Conservation (phyloP, 2,797 vertebrate species). For the Mormyrus proboscirostris region DNA sequence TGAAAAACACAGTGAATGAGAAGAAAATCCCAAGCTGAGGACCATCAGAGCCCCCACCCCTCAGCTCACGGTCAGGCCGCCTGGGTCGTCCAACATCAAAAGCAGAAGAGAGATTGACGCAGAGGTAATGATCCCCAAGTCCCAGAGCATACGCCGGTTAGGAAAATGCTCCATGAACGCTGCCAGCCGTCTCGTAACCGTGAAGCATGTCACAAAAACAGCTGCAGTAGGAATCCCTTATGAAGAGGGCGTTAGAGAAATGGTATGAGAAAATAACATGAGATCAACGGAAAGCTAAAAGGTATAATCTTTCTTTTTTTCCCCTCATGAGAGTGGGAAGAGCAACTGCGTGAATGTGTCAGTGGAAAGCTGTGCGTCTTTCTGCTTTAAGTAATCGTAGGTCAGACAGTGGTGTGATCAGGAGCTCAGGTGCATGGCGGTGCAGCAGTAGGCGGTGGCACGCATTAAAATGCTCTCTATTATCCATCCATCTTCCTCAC, state of each 20-base stretch:
- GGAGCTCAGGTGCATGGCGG: neutral
- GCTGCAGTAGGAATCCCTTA: neutral
- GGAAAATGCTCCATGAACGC: neutral
- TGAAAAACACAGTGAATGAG: neutral
- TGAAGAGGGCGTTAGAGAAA: neutral
- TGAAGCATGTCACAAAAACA: neutral
- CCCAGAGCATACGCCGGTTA: neutral
- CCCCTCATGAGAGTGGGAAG: neutral
- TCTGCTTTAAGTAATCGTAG: neutral
- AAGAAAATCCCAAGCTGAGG: neutral
- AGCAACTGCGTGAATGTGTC: neutral
- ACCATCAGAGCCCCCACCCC: neutral
- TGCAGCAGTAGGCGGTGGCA: neutral
- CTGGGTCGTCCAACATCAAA: neutral
- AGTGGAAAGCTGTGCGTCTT: neutral
- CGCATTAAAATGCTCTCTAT: neutral
- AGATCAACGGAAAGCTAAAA: neutral
- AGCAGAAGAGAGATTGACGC: neutral
- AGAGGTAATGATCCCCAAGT: neutral
- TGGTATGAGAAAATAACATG: neutral
- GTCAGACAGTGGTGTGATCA: neutral
- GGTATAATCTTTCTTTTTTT: neutral
- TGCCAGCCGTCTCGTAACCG: neutral
- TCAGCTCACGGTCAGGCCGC: neutral
- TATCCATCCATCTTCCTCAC: neutral